phyloP scores from a whole-genome alignment of 1,140 invertebrate genomes.

The Drosophila mauritiana region DNA sequence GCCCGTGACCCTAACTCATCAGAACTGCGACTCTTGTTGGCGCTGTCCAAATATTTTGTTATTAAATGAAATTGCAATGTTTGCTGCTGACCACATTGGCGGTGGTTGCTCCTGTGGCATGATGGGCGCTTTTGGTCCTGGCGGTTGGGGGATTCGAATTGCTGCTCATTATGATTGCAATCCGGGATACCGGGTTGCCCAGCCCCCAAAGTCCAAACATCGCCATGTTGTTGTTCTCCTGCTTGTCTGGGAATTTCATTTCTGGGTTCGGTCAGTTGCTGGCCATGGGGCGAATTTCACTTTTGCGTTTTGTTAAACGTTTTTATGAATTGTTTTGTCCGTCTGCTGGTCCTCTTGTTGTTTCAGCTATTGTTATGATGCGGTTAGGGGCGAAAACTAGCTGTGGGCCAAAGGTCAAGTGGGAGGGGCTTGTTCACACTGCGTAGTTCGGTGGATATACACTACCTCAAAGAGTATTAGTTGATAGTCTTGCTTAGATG shows the following conservation, averaged over 20 bases:
- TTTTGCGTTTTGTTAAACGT: constrained; percentile 80
- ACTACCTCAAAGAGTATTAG: neutral
- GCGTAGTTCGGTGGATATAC: constrained; percentile 17
- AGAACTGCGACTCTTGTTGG: constrained; percentile 10
- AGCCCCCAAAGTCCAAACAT: constrained; percentile 1
- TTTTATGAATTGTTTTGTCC: constrained; percentile 75
- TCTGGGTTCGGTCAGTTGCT: constrained; percentile 41
- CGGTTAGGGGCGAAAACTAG: constrained; percentile 45
- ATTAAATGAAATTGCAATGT: constrained; percentile 82
- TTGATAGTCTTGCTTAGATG: too few species aligned
- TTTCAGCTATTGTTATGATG: constrained; percentile 47
- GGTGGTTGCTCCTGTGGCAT: constrained; percentile 28
- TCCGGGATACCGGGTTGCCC: constrained; percentile 15
- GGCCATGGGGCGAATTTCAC: constrained; percentile 40
- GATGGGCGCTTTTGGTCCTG: neutral
- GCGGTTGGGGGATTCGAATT: constrained; percentile 27
- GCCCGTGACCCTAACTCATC: neutral
- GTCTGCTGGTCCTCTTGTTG: constrained; percentile 32
- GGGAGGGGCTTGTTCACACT: neutral
- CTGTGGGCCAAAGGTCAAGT: constrained; percentile 42
- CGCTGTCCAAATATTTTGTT: constrained; percentile 77
- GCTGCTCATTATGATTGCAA: constrained; percentile 71
- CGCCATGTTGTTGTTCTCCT: constrained; percentile 13
- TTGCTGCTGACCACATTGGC: constrained; percentile 67
- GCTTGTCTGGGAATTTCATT: constrained; percentile 75